Percentiles rank a stretch among this genome's conserved stretches.
phyloP scores from a whole-genome alignment of 2,888 invertebrate genomes.

The Tetragonisca angustula region DNA sequence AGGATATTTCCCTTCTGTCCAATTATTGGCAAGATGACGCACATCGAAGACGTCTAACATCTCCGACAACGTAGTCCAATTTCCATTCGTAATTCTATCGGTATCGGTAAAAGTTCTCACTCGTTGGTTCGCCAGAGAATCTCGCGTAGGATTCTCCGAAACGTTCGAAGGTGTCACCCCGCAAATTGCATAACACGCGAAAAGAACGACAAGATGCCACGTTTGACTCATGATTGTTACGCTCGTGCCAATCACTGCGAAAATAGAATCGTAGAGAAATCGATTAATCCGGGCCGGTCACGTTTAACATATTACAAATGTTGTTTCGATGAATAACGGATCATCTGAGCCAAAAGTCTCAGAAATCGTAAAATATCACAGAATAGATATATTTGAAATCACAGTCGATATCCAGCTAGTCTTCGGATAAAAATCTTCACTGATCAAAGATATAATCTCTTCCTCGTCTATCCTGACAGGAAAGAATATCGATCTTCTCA shows the following conservation, averaged over 20 bases:
- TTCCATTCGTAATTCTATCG: slow-evolving; percentile 31
- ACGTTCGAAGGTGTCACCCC: slow-evolving; percentile 26
- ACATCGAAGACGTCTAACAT: slow-evolving; percentile 79
- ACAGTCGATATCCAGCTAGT: neutral
- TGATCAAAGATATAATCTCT: neutral
- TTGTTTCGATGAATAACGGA: too few relatives aligned
- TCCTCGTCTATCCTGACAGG: neutral
- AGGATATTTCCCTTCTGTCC: slow-evolving; percentile 83
- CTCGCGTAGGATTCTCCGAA: slow-evolving; percentile 20
- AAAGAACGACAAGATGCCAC: slow-evolving; percentile 16
- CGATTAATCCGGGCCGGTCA: slow-evolving; percentile 8
- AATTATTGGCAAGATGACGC: slow-evolving; percentile 83
- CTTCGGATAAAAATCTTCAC: neutral
- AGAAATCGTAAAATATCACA: slow-evolving; percentile 25
- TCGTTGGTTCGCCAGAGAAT: slow-evolving; percentile 59
- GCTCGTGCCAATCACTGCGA: neutral
- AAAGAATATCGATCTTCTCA: neutral
- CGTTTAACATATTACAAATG: neutral
- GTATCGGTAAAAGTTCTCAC: slow-evolving; percentile 71
- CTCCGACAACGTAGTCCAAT: slow-evolving; percentile 80
- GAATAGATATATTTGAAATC: slow-evolving; percentile 8
- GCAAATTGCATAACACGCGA: slow-evolving; percentile 23
- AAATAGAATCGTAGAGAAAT: neutral
- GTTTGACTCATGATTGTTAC: slow-evolving; percentile 16
- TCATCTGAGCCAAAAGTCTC: neutral